Base-by-base conservation (phyloP, 2,113 vertebrate species). In the Hystrix brachyura region DNA sequence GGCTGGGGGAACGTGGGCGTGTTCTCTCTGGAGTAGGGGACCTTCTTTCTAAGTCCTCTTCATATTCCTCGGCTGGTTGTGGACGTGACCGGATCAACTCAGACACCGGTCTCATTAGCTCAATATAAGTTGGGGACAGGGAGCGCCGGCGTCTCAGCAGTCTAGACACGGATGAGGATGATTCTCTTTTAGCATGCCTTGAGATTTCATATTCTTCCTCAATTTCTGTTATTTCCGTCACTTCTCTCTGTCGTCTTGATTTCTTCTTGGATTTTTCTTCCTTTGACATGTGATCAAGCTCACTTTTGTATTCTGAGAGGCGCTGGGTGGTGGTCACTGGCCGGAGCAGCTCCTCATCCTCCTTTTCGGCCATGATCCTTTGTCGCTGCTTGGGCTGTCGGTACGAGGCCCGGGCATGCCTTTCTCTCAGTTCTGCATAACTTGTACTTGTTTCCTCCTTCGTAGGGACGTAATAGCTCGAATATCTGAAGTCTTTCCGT, bases 1-100 rank as follows among this genome's bases (percentile, higher is more conserved):
- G 99, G 96, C 99, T 99, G 84, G 99, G 99, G 91, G 99, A 99
- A 11, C 99, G 99, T 62, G 99, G 99, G n/a, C 99, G 99, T 48
- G 99, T 98, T 97, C 99, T 99, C 89, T 99, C 99, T 87, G 99
- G 98, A 55, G 99, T 99, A 48, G 99, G 98, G 32, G 98, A 99
- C 98, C 99, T 99, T 97, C 98, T 99, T 92, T 98, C 99, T 64
- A 96, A 80, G 25, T 98, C 97, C 0, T 97, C 97, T 65, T 98
- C 98, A 80, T 98, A 98, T 57, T 96, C 98, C 96, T 99, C 99
- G 79, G 99, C 96, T 15, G 99, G 98, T 8, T 87, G 99, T 72
- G 98, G 98, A 32, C 97, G 97, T 7, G 99, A 98, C 79, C 98
- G 99, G 97, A 99, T 99, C 96, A 99, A 98, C 97, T 99, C 99